Evolutionary conservation across 1,140 invertebrate genomes (phyloP).

Genomic region (Cyphomyrmex costatus): DNA sequence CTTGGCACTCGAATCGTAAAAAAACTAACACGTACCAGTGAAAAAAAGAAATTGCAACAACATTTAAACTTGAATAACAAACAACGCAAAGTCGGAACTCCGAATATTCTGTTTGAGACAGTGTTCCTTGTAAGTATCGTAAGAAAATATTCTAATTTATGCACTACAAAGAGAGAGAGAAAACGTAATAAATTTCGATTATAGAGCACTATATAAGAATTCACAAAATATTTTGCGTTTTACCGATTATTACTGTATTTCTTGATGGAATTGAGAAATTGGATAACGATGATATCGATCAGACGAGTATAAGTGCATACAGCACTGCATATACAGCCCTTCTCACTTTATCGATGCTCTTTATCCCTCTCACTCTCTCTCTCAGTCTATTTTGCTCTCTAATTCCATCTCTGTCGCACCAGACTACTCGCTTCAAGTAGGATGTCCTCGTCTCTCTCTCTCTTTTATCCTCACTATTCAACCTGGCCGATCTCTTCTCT

Average conservation of each 20-base stretch:
- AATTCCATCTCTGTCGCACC: slow-evolving; percentile 47
- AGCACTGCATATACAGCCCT: slow-evolving; percentile 47
- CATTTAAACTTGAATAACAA: not conserved
- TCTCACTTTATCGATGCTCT: slow-evolving; percentile 50
- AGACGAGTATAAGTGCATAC: slow-evolving; percentile 33
- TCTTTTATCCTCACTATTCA: slow-evolving; percentile 26
- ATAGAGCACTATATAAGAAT: not conserved
- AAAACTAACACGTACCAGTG: not conserved
- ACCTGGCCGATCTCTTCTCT: slow-evolving; percentile 39
- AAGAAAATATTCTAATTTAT: not conserved
- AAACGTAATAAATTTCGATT: not conserved
- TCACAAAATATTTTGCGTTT: not conserved
- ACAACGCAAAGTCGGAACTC: not conserved
- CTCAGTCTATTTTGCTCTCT: slow-evolving; percentile 55
- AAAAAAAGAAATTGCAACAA: not conserved
- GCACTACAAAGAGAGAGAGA: not conserved
- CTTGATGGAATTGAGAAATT: not conserved
- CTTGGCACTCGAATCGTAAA: slow-evolving; percentile 3
- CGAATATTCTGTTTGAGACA: not conserved
- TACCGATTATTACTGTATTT: not conserved
- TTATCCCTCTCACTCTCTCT: slow-evolving; percentile 10
- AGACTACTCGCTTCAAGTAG: slow-evolving; percentile 59
- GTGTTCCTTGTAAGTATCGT: not conserved
- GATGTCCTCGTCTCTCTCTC: slow-evolving; percentile 55
- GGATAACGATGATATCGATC: not conserved